Evolutionary conservation across 2,888 invertebrate genomes (phyloP).

Genomic region (Papilio demoleus): DNA sequence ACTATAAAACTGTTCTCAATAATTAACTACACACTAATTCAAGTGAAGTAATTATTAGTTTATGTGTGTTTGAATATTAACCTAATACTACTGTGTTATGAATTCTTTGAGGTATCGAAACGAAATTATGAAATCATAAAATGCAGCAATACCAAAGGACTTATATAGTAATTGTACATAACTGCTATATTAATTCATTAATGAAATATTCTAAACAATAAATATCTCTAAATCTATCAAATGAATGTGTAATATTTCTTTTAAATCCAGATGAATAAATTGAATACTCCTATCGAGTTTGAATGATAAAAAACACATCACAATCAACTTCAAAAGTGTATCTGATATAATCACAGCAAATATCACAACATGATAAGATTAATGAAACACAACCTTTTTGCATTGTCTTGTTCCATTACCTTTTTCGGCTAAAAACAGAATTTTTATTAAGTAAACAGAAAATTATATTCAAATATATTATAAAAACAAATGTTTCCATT

Average conservation of each 20-base stretch:
- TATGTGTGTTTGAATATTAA: neutral
- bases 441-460: constrained; percentile 36
- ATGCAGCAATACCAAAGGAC: too few species aligned
- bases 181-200: neutral
- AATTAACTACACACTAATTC: too few species aligned
- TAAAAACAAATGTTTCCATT: neutral
- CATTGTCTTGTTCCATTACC: constrained; percentile 46
- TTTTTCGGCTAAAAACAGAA: constrained; percentile 49
- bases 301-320: constrained; percentile 26
- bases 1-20: too few species aligned
- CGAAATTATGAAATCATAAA: too few species aligned
- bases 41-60: too few species aligned
- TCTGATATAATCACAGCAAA: constrained; percentile 35
- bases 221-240: too few species aligned
- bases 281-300: too few species aligned
- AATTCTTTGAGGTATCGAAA: neutral
- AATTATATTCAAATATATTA: neutral
- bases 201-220: neutral
- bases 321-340: constrained; percentile 41
- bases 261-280: too few species aligned
- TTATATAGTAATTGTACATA: too few species aligned
- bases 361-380: constrained; percentile 28
- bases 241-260: too few species aligned
- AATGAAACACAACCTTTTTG: constrained; percentile 46
- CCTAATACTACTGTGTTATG: neutral